Evolutionary conservation across 2,888 invertebrate genomes (phyloP).

Genomic region (Drosophila phalerata): DNA sequence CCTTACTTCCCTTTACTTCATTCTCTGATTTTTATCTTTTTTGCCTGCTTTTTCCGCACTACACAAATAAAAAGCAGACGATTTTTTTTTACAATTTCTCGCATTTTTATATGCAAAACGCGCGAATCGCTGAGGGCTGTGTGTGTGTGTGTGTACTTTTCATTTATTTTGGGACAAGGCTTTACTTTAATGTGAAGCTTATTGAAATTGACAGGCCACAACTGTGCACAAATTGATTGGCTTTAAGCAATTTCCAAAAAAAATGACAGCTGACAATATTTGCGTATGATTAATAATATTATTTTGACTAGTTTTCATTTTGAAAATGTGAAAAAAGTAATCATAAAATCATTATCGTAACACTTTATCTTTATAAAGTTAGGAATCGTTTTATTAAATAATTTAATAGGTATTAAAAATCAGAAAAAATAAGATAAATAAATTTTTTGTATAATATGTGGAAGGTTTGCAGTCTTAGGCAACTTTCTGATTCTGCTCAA

Average conservation of each 20-base stretch:
- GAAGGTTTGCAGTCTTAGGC: background rate
- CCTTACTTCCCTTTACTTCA: constrained; percentile 10
- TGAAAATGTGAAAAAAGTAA: background rate
- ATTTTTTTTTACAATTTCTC: constrained; percentile 39
- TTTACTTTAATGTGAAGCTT: constrained; percentile 41
- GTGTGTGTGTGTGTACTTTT: constrained; percentile 11
- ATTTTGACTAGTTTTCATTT: background rate
- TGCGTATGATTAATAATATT: constrained; percentile 8
- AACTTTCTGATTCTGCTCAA: background rate
- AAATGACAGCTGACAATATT: constrained; percentile 5
- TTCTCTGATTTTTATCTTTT: background rate
- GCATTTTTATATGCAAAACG: constrained; percentile 46
- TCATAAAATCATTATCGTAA: background rate
- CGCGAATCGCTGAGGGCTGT: constrained; percentile 12
- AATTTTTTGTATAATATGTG: background rate
- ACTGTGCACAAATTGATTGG: constrained; percentile 61
- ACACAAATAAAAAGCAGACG: constrained; percentile 19
- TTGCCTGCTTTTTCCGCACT: constrained; percentile 9
- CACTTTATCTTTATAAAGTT: no score
- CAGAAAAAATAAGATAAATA: background rate
- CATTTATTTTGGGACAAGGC: constrained; percentile 9
- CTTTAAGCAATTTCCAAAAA: constrained; percentile 18
- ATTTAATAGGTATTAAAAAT: no score
- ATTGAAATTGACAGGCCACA: constrained; percentile 66
- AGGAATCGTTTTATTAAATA: no score